These are phyloP conservation scores for Cottoperca gobio DNA, from an alignment of 2,797 vertebrate genomes.

Conservation along the genomic window DNA sequence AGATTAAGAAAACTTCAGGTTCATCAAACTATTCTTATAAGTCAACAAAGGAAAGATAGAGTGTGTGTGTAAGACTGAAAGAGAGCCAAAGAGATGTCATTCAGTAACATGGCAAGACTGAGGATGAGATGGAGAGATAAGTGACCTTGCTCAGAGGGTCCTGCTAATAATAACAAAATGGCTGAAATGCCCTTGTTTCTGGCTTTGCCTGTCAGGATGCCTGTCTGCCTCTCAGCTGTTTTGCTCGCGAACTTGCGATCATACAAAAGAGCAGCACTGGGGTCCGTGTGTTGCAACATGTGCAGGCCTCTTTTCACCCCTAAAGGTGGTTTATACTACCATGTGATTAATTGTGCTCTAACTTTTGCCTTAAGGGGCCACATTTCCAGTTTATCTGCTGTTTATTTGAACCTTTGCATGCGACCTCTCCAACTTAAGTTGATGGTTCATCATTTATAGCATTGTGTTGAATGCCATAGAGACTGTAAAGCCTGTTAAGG, in stretches of 20 bases:
- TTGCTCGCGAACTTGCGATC: background rate
- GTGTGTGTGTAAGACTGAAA: background rate
- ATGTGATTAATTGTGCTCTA: background rate
- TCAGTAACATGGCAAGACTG: slow-evolving; percentile 26
- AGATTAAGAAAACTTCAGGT: background rate
- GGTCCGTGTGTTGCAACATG: background rate
- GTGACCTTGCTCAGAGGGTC: slow-evolving; percentile 70
- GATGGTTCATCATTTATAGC: background rate
- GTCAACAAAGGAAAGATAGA: background rate
- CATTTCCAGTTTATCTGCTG: background rate
- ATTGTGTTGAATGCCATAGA: background rate
- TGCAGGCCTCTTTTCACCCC: background rate
- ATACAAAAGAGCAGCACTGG: slow-evolving; percentile 2
- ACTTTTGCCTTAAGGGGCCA: background rate
- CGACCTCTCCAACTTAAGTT: background rate
- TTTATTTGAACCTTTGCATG: background rate
- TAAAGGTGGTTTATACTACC: background rate
- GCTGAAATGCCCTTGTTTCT: slow-evolving; percentile 52
- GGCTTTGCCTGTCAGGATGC: slow-evolving; percentile 39
- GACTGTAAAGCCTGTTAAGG: background rate
- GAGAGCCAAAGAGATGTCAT: slow-evolving; percentile 9
- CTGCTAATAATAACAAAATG: slow-evolving; percentile 59
- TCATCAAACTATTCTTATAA: background rate
- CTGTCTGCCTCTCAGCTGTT: slow-evolving; percentile 25
- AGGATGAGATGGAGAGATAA: slow-evolving; percentile 51